Evolutionary conservation across 2,797 vertebrate genomes (phyloP).

Genomic region (Leptodactylus fallax): DNA sequence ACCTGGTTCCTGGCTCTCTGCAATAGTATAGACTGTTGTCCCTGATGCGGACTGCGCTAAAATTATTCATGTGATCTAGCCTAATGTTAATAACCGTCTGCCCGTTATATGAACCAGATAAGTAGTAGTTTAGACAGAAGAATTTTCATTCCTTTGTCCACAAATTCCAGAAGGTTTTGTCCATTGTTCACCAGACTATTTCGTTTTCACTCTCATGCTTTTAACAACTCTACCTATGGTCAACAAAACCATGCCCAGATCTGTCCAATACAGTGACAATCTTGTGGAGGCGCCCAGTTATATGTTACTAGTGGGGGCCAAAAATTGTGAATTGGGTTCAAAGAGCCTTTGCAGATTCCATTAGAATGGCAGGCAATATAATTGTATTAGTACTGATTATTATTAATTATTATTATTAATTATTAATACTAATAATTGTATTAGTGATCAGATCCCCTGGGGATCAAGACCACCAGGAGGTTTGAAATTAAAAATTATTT

Average conservation of each 20-base stretch:
- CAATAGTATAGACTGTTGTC: not conserved
- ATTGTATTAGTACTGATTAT: too few relatives aligned
- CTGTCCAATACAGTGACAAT: not conserved
- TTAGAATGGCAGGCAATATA: too few relatives aligned
- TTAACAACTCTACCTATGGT: not conserved
- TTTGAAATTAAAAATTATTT: too few relatives aligned
- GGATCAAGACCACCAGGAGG: too few relatives aligned
- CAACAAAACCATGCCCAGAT: not conserved
- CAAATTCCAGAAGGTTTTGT: not conserved
- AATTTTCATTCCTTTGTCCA: slow-evolving; percentile 14
- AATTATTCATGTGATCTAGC: not conserved
- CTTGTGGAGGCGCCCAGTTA: too few relatives aligned
- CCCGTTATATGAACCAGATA: slow-evolving; percentile 21
- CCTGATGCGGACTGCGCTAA: not conserved
- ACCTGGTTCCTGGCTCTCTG: too few relatives aligned
- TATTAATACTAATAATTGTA: too few relatives aligned
- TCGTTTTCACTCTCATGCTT: not conserved
- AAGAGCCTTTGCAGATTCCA: too few relatives aligned
- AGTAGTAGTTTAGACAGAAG: not conserved
- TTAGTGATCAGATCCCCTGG: too few relatives aligned
- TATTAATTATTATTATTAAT: too few relatives aligned
- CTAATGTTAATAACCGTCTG: slow-evolving; percentile 11
- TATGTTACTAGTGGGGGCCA: not conserved
- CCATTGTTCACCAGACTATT: not conserved
- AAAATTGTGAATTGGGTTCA: too few relatives aligned